Conservation (phyloP, 2,113 vertebrate genomes). For the Zosterops lateralis region DNA sequence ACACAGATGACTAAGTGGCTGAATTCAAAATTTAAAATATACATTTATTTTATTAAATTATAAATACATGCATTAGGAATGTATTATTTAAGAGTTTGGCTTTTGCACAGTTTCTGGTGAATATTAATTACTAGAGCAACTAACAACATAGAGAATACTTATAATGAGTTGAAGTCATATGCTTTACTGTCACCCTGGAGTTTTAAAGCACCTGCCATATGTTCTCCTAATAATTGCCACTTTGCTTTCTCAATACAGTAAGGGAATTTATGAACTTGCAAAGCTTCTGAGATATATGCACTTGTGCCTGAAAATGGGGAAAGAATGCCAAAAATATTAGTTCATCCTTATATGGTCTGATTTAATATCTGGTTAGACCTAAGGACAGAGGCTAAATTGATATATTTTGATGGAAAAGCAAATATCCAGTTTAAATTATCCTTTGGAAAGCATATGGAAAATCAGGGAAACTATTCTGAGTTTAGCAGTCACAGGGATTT, state of each 20-base stretch:
- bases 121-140: conserved; percentile 68
- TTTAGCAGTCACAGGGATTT: neutral
- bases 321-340: neutral
- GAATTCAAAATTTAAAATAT: neutral
- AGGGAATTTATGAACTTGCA: conserved; percentile 20
- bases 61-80: neutral
- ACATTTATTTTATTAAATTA: neutral
- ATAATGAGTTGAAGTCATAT: conserved; percentile 64
- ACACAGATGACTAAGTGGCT: neutral
- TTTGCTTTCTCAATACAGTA: conserved; percentile 14
- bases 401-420: neutral
- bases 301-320: neutral
- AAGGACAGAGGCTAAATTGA: neutral
- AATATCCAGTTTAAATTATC: neutral
- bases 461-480: neutral
- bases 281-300: neutral
- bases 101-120: conserved; percentile 45
- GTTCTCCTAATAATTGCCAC: conserved; percentile 62
- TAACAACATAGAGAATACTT: conserved; percentile 58
- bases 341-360: neutral
- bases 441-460: neutral
- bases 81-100: neutral
- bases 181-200: conserved; percentile 56
- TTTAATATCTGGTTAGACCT: neutral
- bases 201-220: conserved; percentile 69